phyloP scores from a whole-genome alignment of 2,113 vertebrate species.

The Pelusios castaneus region DNA sequence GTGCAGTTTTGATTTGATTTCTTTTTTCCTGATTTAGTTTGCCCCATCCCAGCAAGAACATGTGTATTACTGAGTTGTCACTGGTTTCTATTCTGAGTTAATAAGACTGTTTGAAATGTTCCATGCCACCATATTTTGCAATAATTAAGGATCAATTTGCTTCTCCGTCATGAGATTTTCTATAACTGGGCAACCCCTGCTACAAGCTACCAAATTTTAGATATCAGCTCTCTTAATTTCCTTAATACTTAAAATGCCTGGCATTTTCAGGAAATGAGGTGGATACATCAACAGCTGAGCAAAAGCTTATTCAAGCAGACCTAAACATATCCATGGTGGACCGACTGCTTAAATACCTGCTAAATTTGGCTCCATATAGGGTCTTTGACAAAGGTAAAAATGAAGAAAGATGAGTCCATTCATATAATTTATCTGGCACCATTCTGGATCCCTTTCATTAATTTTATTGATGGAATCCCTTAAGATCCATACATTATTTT shows the following conservation, averaged over 20 bases:
- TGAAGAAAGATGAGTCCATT: neutral
- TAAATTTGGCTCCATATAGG: neutral
- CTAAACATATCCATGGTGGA: slow-evolving; percentile 14
- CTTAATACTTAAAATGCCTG: slow-evolving; percentile 17
- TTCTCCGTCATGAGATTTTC: neutral
- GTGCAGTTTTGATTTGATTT: neutral
- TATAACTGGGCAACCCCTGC: neutral
- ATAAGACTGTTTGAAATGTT: neutral
- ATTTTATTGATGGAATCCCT: neutral
- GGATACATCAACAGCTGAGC: slow-evolving; percentile 28
- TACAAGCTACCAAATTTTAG: neutral
- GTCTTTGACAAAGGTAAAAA: neutral
- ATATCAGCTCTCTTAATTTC: slow-evolving; percentile 1
- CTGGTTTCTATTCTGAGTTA: neutral
- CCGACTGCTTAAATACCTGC: neutral
- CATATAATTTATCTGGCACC: neutral
- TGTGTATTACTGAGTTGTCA: neutral
- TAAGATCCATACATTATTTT: neutral
- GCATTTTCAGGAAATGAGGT: slow-evolving; percentile 14
- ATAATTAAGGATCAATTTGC: neutral
- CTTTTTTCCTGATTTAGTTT: neutral
- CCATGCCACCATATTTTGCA: neutral
- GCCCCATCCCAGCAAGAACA: neutral
- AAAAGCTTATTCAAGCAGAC: neutral
- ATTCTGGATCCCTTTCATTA: neutral